Evolutionary conservation across 2,113 vertebrate genomes (phyloP), one percentile per base, ranked within the genome.

Genomic region (Catharus minimus): DNA sequence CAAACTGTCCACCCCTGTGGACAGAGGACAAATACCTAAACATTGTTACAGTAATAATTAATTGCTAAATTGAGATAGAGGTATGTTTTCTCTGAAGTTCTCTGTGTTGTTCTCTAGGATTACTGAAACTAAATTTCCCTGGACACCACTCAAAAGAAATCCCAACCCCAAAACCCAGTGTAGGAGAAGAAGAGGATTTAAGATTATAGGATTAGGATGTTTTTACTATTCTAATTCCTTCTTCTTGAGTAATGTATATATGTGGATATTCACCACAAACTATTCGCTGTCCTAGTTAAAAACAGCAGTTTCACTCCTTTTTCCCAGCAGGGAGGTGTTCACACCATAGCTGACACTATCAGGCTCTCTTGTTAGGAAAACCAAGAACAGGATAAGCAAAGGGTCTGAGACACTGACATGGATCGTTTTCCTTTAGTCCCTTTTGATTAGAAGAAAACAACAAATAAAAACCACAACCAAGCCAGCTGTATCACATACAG

Each of bases 161-260:
- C 6, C 17, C 15, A 41, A 3, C 22, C 20, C 36, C 56, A 46
- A 30, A 91, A 53, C 10, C 5, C 78, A 11, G 14, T 16, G 38
- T 8, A 85, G 47, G 50, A 90, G 55, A 73, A 67, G 62, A 21
- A 30, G 32, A 57, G 52, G 44, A 82, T 41, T 56, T 33, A 39
- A 73, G 73, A 94, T 93, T 92, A 93, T 17, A 30, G 85, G 65
- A 82, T 90, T 85, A 67, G 32, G 24, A 52, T 65, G 56, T 61
- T 88, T 68, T 28, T 43, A 86, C 58, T 57, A 50, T 74, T 82
- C 93, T 96, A 93, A 95, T 85, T 87, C 89, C 62, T 89, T 75
- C 74, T 62, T 60, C 60, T 66, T 71, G 66, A 56, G 52, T 44
- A 74, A 67, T 4, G 44, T 88, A 24, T 27, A 30, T 67, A 93